Evolutionary conservation across 23 tunicate genomes (phyloP).

Genomic region (Halocynthia aurantium): DNA sequence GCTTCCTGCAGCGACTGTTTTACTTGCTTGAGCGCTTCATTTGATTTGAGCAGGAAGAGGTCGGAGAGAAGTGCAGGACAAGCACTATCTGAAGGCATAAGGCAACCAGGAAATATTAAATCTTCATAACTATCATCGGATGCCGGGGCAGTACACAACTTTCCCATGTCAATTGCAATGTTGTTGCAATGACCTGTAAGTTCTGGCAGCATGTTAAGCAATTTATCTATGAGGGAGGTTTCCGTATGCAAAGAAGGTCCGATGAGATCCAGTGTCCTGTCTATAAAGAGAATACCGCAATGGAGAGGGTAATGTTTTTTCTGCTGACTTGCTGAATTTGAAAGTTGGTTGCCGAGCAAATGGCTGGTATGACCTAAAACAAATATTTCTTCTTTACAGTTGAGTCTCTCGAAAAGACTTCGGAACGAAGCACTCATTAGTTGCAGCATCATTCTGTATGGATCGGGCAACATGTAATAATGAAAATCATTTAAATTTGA

Average conservation of each 20-base stretch:
- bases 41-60: background rate
- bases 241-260: slow-evolving; percentile 23
- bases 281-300: slow-evolving; percentile 31
- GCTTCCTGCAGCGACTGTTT: slow-evolving; percentile 11
- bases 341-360: slow-evolving; percentile 28
- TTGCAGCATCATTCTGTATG: slow-evolving; percentile 30
- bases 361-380: slow-evolving; percentile 41
- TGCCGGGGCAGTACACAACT: slow-evolving; percentile 18
- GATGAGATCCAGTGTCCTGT: slow-evolving; percentile 34
- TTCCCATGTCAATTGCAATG: slow-evolving; percentile 41
- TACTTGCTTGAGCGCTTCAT: slow-evolving; percentile 15
- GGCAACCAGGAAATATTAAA: slow-evolving; percentile 34
- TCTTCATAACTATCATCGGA: slow-evolving; percentile 5
- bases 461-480: slow-evolving; percentile 43
- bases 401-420: slow-evolving; percentile 25
- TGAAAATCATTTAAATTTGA: slow-evolving; percentile 40
- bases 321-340: slow-evolving; percentile 40
- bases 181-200: slow-evolving; percentile 56
- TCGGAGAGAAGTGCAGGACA: slow-evolving; percentile 31
- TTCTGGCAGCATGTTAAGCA: slow-evolving; percentile 38
- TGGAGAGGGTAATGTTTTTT: slow-evolving; percentile 13
- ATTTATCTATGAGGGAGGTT: slow-evolving; percentile 27
- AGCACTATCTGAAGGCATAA: slow-evolving; percentile 35
- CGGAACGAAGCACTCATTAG: slow-evolving; percentile 27
- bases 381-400: slow-evolving; percentile 61